These are phyloP conservation scores for Gyrodactylus salaris DNA, from an alignment of 1,140 invertebrate genomes.

Conservation along the genomic window DNA sequence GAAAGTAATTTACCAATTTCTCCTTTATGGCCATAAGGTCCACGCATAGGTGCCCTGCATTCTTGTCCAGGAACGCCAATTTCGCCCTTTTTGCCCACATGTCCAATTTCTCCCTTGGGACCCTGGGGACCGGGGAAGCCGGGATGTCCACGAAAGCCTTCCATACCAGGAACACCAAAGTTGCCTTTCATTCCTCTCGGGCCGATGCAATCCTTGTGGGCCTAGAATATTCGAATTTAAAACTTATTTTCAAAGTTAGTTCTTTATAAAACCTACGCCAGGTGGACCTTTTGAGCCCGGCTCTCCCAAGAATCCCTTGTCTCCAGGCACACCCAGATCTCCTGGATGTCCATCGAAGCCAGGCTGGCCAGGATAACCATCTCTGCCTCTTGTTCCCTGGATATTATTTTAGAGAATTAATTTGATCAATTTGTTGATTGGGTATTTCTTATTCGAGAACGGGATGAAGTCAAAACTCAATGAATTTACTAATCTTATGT, in stretches of 20 bases:
- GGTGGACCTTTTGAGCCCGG: neutral
- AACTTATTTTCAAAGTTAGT: neutral
- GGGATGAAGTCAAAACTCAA: too few relatives aligned
- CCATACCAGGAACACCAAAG: neutral
- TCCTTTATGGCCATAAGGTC: neutral
- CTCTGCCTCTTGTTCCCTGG: neutral
- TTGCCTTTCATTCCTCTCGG: neutral
- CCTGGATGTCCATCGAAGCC: neutral
- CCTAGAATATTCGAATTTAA: neutral
- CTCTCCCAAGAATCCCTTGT: neutral
- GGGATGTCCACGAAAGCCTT: neutral
- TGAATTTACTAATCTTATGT: too few relatives aligned
- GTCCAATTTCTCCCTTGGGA: neutral
- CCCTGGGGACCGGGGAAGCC: neutral
- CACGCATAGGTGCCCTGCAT: neutral
- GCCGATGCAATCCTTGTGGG: neutral
- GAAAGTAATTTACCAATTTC: neutral
- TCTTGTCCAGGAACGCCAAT: neutral
- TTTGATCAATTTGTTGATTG: too few relatives aligned
- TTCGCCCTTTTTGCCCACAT: neutral
- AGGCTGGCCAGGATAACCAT: neutral
- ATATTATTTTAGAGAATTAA: neutral
- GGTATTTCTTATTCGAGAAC: too few relatives aligned
- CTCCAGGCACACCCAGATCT: neutral
- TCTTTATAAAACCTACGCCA: neutral